phyloP scores from a whole-genome alignment of 2,888 invertebrate genomes.

The Meloe dianella region DNA sequence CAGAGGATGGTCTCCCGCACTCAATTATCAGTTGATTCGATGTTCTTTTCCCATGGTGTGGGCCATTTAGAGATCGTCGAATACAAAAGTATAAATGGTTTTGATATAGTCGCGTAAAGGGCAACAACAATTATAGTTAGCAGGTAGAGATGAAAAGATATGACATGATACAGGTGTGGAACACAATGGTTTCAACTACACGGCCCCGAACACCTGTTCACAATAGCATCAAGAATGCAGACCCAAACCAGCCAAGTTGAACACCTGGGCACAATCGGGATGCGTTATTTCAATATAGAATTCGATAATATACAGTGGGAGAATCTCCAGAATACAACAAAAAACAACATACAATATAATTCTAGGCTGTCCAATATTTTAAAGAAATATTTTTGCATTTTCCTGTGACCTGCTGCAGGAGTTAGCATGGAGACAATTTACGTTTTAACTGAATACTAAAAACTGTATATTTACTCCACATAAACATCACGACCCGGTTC shows the following conservation, averaged over 20 bases:
- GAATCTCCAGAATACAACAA: background rate
- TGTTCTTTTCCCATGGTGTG: conserved; percentile 1
- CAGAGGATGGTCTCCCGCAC: background rate
- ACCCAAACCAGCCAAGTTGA: conserved; percentile 41
- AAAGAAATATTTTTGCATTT: conserved; percentile 12
- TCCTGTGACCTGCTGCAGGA: conserved; percentile 13
- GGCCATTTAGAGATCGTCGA: no score
- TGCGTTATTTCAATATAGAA: conserved; percentile 20
- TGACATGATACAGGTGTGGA: conserved; percentile 57
- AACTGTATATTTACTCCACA: conserved; percentile 26
- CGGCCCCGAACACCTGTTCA: conserved; percentile 50
- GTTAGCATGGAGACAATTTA: conserved; percentile 23
- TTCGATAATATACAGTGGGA: background rate
- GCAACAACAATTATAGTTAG: conserved; percentile 41
- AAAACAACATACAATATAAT: background rate
- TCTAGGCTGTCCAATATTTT: background rate
- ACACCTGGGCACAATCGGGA: conserved; percentile 51
- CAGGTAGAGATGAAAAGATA: conserved; percentile 50
- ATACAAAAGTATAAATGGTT: conserved; percentile 11
- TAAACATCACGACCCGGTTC: conserved; percentile 32
- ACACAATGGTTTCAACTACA: conserved; percentile 44
- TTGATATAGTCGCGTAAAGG: conserved; percentile 24
- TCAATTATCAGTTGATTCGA: background rate
- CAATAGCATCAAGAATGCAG: conserved; percentile 55
- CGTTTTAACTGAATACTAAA: conserved; percentile 24